Base-by-base conservation (phyloP, 2,113 vertebrate genomes). In the Reinhardtius hippoglossoides region DNA sequence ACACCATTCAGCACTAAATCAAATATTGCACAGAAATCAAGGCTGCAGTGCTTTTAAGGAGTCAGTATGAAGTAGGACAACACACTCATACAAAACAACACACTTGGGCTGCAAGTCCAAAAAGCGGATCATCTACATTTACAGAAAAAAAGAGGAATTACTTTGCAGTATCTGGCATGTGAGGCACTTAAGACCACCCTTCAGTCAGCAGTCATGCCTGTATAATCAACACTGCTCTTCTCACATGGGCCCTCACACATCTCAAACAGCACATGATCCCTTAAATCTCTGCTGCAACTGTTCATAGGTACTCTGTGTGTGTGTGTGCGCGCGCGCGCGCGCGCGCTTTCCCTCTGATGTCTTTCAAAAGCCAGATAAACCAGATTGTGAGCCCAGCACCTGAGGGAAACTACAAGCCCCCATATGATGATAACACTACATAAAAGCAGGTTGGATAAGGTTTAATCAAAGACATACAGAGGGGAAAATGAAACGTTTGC, bases 1-100 rank as follows among this genome's bases (percentile, higher is more conserved):
- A 83, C 57, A 88, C 77, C 80, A 82, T 60, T 88, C 84, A 89
- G 87, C 85, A 79, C 73, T 78, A 88, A 85, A 89, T 89, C 70
- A 50, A 78, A 67, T 60, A 20, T 8, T 70, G 65, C 27, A 37
- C 50, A 63, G 46, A 75, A 80, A 84, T 60, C 48, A 23, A 66
- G 76, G 75, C 10, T 7, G 46, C 16, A 50, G 26, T 26, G 21
- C 59, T 81, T 83, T 83, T 35, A 54, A 81, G 79, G 76, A 84
- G 42, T 14, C 31, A 24, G 67, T 12, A 4, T 21, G 42, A 74
- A 69, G 58, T 16, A 18, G 26, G 67, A 75, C 58, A 23, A 15
- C 40, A 16, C 67, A 18, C 46, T 68, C 27, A 20, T 46, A 10
- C 10, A 40, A 40, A 40, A 40, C 14, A 3, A 15, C 76, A 68